Base-by-base conservation (phyloP, 2,797 vertebrate species). In the Ataeniobius toweri region DNA sequence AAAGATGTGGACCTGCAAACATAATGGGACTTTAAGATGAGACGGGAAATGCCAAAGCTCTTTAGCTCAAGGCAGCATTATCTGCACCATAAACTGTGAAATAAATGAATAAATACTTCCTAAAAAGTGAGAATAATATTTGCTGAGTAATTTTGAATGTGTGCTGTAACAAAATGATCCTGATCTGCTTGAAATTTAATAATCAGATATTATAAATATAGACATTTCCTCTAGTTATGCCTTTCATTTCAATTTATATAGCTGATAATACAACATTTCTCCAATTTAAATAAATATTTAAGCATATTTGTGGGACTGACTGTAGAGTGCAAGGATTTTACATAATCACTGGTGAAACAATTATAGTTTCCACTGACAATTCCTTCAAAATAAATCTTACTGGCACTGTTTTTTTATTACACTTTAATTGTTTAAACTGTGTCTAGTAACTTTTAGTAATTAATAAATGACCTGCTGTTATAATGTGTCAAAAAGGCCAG, bases 21-120 rank as follows among this genome's bases (percentile, higher is more conserved):
- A 74, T 77, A 77, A 91, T 81, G 80, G 70, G 80, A 59, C 78
- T 79, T 24, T 51, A 41, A 82, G 77, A 79, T 84, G 80, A 41
- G 82, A 77, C 26, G 31, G 75, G 82, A 88, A 81, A 88, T 75
- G 75, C 70, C 46, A 46, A 14, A 79, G 80, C 71, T 74, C 69
- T 89, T 44, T 53, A 48, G 68, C 31, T 73, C 67, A 77, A 77
- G 73, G 85, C 83, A 79, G 67, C 24, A 0, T 74, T 80, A 84
- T 82, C 75, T 69, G 63, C 80, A 63, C 16, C 1, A 39, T 36
- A 0, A 53, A 39, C 48, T 79, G 58, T 36, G 18, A 77, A 24
- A 0, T 53, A n/a, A 76, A 7, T 1, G 5, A n/a, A 2, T 73
- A 44, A 44, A 22, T 8, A 68, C 2, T 44, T 68, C 10, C 39